Evolutionary conservation across 2,888 invertebrate genomes (phyloP).

Genomic region (Andricus curvator): DNA sequence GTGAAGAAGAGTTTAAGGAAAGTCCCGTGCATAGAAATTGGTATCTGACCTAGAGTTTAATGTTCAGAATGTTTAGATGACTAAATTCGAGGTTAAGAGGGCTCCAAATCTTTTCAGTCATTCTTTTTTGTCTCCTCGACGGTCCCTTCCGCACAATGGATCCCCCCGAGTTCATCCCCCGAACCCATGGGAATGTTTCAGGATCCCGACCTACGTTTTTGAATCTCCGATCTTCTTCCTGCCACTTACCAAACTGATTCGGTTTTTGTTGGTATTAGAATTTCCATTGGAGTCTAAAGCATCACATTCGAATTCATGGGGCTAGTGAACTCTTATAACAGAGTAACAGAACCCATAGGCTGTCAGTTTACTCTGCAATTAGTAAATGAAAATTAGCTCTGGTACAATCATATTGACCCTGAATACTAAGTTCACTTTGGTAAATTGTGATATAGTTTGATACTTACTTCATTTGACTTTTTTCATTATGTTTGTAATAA

Average conservation of each 20-base stretch:
- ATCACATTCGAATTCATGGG: background rate
- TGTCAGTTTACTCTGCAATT: background rate
- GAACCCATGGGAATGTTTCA: slow-evolving; percentile 48
- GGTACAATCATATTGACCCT: background rate
- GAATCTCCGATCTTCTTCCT: slow-evolving; percentile 9
- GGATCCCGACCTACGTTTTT: slow-evolving; percentile 27
- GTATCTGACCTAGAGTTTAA: slow-evolving; percentile 40
- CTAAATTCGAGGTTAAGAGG: slow-evolving; percentile 39
- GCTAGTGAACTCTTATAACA: background rate
- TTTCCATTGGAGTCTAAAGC: slow-evolving; percentile 8
- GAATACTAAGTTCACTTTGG: background rate
- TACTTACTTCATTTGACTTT: too few species aligned
- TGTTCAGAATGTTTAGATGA: slow-evolving; percentile 26
- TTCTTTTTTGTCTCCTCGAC: slow-evolving; percentile 41
- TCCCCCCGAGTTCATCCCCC: slow-evolving; percentile 5
- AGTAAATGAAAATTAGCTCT: background rate
- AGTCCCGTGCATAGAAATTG: slow-evolving; percentile 45
- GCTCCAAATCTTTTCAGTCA: slow-evolving; percentile 45
- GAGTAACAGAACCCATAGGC: background rate
- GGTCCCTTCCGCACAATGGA: slow-evolving; percentile 42
- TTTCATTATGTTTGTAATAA: too few species aligned
- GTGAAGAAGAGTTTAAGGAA: slow-evolving; percentile 48
- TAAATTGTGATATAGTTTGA: background rate
- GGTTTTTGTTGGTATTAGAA: background rate
- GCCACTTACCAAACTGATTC: background rate